A percentile compares a stretch with the other conserved stretches of the same genome.
Evolutionary conservation across 2,113 vertebrate genomes (phyloP).

Genomic region (Gopherus flavomarginatus): DNA sequence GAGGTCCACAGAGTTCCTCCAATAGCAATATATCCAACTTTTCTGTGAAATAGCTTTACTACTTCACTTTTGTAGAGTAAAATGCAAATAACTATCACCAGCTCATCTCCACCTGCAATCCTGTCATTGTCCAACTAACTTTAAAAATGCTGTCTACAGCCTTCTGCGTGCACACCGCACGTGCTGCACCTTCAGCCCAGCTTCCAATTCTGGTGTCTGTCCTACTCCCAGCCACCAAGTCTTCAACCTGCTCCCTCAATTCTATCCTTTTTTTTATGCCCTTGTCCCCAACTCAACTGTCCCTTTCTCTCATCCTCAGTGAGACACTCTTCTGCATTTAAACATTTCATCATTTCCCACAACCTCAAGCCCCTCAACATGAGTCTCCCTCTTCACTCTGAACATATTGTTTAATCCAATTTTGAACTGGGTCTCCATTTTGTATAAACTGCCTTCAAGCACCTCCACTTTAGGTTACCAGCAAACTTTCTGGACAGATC

Average conservation of each 20-base stretch:
- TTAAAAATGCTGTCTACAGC: background rate
- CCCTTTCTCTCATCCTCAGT: background rate
- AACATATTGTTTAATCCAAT: background rate
- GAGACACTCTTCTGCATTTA: rapidly evolving
- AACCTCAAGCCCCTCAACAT: background rate
- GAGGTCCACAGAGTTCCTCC: background rate
- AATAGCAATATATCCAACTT: background rate
- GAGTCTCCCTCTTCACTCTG: background rate
- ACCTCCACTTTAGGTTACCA: background rate
- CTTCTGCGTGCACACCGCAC: background rate
- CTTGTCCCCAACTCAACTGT: background rate
- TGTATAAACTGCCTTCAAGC: background rate
- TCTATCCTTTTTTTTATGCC: background rate
- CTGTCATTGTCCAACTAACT: background rate
- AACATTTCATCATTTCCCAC: rapidly evolving
- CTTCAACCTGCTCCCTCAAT: background rate
- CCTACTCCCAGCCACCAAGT: background rate
- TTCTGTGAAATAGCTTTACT: background rate
- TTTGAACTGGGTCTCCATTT: background rate
- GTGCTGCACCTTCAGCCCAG: background rate
- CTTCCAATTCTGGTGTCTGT: background rate
- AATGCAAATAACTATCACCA: background rate
- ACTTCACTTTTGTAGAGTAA: background rate
- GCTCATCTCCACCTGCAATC: background rate
- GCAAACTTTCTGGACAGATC: background rate